Base-by-base conservation (phyloP, 2,797 vertebrate species). In the Cephalopachus bancanus region DNA sequence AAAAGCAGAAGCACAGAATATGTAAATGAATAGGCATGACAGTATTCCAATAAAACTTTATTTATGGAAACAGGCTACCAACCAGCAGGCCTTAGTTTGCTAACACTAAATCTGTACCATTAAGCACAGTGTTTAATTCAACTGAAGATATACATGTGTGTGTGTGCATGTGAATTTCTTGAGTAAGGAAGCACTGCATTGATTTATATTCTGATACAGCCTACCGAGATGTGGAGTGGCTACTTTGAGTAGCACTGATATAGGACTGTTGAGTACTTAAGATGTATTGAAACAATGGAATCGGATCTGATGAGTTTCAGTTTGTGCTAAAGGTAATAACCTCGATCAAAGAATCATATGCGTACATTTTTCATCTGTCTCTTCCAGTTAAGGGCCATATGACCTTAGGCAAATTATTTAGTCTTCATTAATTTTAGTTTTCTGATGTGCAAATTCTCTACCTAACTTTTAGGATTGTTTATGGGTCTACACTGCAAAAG, bases 381-480 rank as follows among this genome's bases (percentile, higher is more conserved):
- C 44, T 44, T 44, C 44, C 44, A 44, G 44, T 44, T 44, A 44
- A 44, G 44, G 44, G 44, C 44, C 44, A 44, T 44, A 44, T 5
- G 10, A 33, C 10, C 51, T 85, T 65, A 59, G 44, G 24, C 16
- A 95, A 97, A 84, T 44, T 51, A 76, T 91, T 57, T 76, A 80
- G 33, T 10, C n/a, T 37, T 37, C 37, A 33, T 71, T 20, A 71
- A 71, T 5, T 71, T 37, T 11, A 37, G 8, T 62, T 65, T 94
- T 86, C 72, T 7, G 28, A 57, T 37, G 28, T 26, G 8, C 10
- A 78, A 44, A 91, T 64, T 37, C 26, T 28, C 15, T 53, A 44
- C 44, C 44, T 44, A 59, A 67, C 4, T 51, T 65, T 78, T 15
- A 74, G 8, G 14, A 17, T 59, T 62, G 60, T 78, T 44, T 87